Evolutionary conservation across 2,888 invertebrate genomes (phyloP), one percentile per base, ranked within the genome.

Genomic region (Alviniconcha strummeri): DNA sequence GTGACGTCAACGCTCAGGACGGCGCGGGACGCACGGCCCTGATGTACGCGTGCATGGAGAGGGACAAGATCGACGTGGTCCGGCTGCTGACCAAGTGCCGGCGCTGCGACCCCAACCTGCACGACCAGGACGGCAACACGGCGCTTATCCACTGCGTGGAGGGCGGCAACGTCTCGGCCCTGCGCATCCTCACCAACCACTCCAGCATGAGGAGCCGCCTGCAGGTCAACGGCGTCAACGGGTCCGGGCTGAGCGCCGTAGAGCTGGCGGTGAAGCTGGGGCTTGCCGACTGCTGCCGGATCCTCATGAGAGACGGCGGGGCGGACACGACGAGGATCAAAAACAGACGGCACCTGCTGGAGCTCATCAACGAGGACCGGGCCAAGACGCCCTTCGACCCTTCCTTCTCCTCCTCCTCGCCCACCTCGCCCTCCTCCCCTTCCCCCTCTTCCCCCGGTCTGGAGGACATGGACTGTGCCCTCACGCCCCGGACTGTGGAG

Each of bases 31-130:
- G 89, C 17, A 89, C 88, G 9, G 89, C 89, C 19, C 85, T 91
- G 80, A 91, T 91, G 90, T 89, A 89, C 78, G 89, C 90, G 1
- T 88, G 89, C 60, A 89, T 90, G 90, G 89, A 90, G 77, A 72
- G 84, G 55, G 89, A 89, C 9, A 88, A 88, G 83, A 83, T 88
- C 7, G 90, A 91, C 75, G 84, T 89, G 8, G 89, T 90, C 3
- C 84, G 89, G 19, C 72, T 90, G 15, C 81, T 91, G 13, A 83
- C 87, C 19, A 85, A 90, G 71, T 87, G 87, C 75, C 88, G 89
- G 72, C 79, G 84, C 0, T 89, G 89, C 84, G 88, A 91, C 80
- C 88, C 89, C 4, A 91, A 90, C 81, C 67, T 89, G 0, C 87
- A 86, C 74, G 90, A 90, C 81, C 76, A 74, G 13, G 88, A 88